These are phyloP conservation scores for Atractosteus spatula DNA, from an alignment of 2,113 vertebrate species.

Conservation along the genomic window DNA sequence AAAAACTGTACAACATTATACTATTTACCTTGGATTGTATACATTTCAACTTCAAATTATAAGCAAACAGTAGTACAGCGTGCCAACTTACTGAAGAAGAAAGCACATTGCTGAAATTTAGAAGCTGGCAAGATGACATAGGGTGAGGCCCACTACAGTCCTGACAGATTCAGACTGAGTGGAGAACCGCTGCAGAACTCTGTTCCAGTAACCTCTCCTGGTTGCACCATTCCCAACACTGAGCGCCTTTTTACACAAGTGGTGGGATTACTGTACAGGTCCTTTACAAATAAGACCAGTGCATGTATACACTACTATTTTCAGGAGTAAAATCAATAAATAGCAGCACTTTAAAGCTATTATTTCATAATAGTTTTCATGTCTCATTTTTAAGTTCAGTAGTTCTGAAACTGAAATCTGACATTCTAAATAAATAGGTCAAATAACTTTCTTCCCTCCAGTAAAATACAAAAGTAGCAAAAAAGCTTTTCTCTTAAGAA, in stretches of 20 bases:
- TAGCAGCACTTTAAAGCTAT: conserved; percentile 55
- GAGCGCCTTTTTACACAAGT: conserved; percentile 37
- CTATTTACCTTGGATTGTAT: conserved; percentile 42
- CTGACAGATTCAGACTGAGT: conserved; percentile 28
- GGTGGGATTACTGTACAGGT: conserved; percentile 13
- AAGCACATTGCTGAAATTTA: conserved; percentile 43
- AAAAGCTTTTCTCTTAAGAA: conserved; percentile 32
- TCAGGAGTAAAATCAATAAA: conserved; percentile 23
- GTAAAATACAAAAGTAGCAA: conserved; percentile 65
- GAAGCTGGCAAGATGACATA: conserved; percentile 51
- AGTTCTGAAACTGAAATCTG: conserved; percentile 53
- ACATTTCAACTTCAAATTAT: conserved; percentile 40
- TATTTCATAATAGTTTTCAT: conserved; percentile 4
- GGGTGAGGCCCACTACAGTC: conserved; percentile 46
- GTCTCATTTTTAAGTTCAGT: conserved; percentile 55
- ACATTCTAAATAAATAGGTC: conserved; percentile 50
- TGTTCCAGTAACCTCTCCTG: conserved; percentile 54
- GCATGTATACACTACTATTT: conserved; percentile 18
- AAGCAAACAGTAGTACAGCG: conserved; percentile 38
- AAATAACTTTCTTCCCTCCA: conserved; percentile 52
- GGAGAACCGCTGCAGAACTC: conserved; percentile 44
- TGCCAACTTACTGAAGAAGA: conserved; percentile 30
- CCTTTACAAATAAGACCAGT: conserved; percentile 18
- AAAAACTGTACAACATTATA: conserved; percentile 65
- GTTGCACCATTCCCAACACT: conserved; percentile 54